Conservation (phyloP, 2,888 invertebrate genomes). For the Taenaris catops region DNA sequence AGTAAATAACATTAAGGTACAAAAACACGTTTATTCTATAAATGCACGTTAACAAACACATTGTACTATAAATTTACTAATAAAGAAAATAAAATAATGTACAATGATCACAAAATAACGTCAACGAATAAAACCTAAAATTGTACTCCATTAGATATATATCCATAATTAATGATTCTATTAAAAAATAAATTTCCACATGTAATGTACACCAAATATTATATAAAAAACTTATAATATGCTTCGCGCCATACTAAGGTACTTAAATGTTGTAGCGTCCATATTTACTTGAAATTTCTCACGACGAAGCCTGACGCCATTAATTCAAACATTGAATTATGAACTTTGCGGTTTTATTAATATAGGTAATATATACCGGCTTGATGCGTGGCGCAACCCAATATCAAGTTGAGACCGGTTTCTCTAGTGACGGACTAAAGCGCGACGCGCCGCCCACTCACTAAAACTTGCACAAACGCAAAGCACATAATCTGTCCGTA, state of each 20-base stretch:
- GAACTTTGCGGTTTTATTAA: not conserved
- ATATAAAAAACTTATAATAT: constrained; percentile 48
- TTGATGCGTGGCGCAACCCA: too few species aligned
- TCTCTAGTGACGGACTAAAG: too few species aligned
- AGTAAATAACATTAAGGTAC: constrained; percentile 19
- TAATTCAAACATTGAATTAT: not conserved
- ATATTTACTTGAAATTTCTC: constrained; percentile 3
- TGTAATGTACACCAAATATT: constrained; percentile 66
- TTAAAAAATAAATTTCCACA: constrained; percentile 55
- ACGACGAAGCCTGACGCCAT: constrained; percentile 9
- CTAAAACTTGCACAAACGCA: too few species aligned
- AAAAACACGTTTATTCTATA: constrained; percentile 54
- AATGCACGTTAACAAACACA: constrained; percentile 61
- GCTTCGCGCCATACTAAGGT: constrained; percentile 26
- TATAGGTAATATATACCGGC: too few species aligned
- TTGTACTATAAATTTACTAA: constrained; percentile 52
- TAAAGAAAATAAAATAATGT: constrained; percentile 35
- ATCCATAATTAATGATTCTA: constrained; percentile 54
- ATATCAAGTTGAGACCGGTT: too few species aligned
- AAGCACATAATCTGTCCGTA: too few species aligned
- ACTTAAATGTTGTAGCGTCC: constrained; percentile 11
- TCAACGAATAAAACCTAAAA: constrained; percentile 29
- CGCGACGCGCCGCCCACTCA: too few species aligned
- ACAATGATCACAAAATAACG: constrained; percentile 26
- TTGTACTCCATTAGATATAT: constrained; percentile 31